These are phyloP conservation scores for Zeuzera pyrina DNA, from an alignment of 2,888 invertebrate species.

Conservation along the genomic window DNA sequence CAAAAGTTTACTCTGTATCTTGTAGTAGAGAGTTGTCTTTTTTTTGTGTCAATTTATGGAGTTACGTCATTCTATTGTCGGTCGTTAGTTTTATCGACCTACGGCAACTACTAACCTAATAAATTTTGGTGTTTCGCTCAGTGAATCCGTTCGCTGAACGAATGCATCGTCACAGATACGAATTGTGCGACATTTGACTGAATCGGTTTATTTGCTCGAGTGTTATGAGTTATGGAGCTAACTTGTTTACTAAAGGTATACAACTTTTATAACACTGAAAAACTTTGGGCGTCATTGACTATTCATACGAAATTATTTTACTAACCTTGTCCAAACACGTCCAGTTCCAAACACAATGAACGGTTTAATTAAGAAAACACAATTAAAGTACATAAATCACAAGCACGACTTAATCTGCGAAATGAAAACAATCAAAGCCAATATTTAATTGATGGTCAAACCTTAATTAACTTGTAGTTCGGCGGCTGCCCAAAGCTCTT, in stretches of 20 bases:
- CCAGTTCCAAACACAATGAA: slow-evolving; percentile 22
- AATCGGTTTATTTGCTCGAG: slow-evolving; percentile 42
- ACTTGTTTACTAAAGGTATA: too few species aligned
- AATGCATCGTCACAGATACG: slow-evolving; percentile 71
- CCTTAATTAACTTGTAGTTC: slow-evolving; percentile 72
- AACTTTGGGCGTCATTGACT: too few species aligned
- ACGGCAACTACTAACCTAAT: slow-evolving; percentile 72
- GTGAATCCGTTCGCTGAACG: slow-evolving; percentile 65
- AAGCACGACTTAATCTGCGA: slow-evolving; percentile 49
- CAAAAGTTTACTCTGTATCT: slow-evolving; percentile 55
- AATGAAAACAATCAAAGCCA: slow-evolving; percentile 64
- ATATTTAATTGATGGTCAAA: slow-evolving; percentile 70
- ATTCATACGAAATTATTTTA: too few species aligned
- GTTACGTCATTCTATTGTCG: slow-evolving; percentile 51
- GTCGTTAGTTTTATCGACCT: slow-evolving; percentile 67
- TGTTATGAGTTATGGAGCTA: too few species aligned
- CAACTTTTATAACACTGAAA: too few species aligned
- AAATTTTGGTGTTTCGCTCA: slow-evolving; percentile 72
- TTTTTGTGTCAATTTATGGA: slow-evolving; percentile 43
- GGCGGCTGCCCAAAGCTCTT: slow-evolving; percentile 47
- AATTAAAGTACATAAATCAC: slow-evolving; percentile 43
- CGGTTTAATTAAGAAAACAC: slow-evolving; percentile 46
- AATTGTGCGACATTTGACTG: slow-evolving; percentile 53
- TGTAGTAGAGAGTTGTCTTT: slow-evolving; percentile 51
- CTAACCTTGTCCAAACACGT: too few species aligned